Conservation (phyloP, 92 coral and sea anemone genomes). For the Actinernus sp. region DNA sequence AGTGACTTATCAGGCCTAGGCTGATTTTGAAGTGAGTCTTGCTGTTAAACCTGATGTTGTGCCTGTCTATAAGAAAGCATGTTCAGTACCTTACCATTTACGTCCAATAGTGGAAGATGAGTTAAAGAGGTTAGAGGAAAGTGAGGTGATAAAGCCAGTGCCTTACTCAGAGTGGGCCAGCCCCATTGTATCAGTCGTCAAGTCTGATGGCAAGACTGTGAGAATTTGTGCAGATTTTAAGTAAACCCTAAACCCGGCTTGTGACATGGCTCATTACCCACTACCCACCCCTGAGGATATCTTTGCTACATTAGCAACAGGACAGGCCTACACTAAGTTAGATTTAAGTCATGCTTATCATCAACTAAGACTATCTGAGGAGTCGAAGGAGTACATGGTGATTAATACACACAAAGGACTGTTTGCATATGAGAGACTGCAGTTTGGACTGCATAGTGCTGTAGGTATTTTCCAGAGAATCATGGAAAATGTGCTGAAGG, state of each 20-base stretch:
- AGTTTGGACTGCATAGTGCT: background rate
- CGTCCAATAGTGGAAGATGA: conserved; percentile 19
- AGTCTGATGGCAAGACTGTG: conserved; percentile 18
- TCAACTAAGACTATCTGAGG: too few species aligned
- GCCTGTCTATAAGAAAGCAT: conserved; percentile 10
- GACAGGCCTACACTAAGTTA: conserved; percentile 3
- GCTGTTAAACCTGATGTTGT: conserved; percentile 10
- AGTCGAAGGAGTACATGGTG: background rate
- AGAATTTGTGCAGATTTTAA: conserved; percentile 33
- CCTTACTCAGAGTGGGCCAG: conserved; percentile 24
- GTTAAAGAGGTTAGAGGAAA: conserved; percentile 5
- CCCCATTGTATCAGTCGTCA: conserved; percentile 23
- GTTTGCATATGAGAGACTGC: background rate
- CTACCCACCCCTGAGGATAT: conserved; percentile 5
- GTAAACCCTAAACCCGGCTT: conserved; percentile 12
- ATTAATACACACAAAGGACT: background rate
- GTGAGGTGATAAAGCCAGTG: conserved; percentile 2
- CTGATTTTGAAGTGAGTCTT: conserved; percentile 20
- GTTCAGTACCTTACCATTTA: conserved; percentile 27
- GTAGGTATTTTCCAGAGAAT: background rate
- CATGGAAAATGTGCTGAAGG: background rate
- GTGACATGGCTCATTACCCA: conserved; percentile 16
- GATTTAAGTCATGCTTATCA: too few species aligned
- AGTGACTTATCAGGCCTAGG: too few species aligned
- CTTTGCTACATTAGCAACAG: background rate